A percentile compares a stretch with the other conserved stretches of the same genome.
Conservation (phyloP, 2,797 vertebrate genomes). For the Antrozous pallidus region DNA sequence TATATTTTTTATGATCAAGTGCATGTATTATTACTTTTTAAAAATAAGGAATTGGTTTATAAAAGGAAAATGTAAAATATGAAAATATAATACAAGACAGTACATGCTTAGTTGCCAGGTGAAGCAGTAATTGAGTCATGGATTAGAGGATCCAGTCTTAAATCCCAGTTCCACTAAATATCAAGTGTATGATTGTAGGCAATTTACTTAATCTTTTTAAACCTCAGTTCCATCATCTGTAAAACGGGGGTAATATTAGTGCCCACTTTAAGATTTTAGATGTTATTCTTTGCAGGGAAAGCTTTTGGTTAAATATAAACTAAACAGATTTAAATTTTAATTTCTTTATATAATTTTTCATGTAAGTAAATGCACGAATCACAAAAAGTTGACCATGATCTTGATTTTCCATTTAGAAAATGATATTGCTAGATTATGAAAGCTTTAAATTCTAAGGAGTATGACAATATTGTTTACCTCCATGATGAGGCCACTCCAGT, state of each 20-base stretch:
- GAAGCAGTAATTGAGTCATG: neutral
- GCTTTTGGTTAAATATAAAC: neutral
- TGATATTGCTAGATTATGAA: neutral
- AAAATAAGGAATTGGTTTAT: neutral
- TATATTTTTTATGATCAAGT: neutral
- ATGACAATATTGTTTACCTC: neutral
- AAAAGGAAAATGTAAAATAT: neutral
- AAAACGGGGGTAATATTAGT: neutral
- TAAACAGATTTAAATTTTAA: neutral
- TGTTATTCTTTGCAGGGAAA: neutral
- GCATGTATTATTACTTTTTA: neutral
- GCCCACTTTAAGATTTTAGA: neutral
- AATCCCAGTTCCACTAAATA: neutral
- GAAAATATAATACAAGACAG: neutral
- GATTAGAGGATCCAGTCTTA: neutral
- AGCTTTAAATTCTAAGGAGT: neutral
- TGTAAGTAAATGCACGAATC: neutral
- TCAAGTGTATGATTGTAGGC: neutral
- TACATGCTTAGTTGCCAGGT: neutral
- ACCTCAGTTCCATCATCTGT: neutral
- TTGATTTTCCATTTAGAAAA: constrained; percentile 20
- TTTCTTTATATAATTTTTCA: neutral
- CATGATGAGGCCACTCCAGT: neutral
- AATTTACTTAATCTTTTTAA: constrained; percentile 24
- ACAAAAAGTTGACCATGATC: neutral